Evolutionary conservation across 2,797 vertebrate species (phyloP).

Genomic region (Ptychadena robeensis): DNA sequence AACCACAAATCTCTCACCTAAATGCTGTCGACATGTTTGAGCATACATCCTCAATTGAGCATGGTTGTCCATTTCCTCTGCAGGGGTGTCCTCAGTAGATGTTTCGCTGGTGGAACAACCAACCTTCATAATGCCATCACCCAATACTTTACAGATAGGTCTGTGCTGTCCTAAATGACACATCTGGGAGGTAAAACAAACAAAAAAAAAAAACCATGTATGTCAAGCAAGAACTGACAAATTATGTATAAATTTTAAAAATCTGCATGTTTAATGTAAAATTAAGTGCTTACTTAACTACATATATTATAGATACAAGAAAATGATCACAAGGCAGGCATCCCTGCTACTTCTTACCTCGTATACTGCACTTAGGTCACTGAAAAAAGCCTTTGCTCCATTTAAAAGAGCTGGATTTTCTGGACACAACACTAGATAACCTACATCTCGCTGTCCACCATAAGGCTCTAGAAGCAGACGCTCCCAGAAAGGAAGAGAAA

Average conservation of each 20-base stretch:
- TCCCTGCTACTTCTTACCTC: conserved; percentile 78
- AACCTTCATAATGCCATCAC: conserved; percentile 89
- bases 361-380: conserved; percentile 95
- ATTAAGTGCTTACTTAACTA: neutral
- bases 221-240: neutral
- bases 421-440: conserved; percentile 94
- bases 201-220: too few relatives aligned
- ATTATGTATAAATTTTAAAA: too few relatives aligned
- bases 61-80: conserved; percentile 91
- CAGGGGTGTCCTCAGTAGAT: conserved; percentile 84
- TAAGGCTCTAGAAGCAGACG: conserved; percentile 94
- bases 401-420: conserved; percentile 90
- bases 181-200: conserved; percentile 78
- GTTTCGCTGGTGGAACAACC: conserved; percentile 83
- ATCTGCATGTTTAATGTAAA: too few relatives aligned
- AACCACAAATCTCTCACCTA: too few relatives aligned
- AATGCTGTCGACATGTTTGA: conserved; percentile 89
- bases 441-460: conserved; percentile 91
- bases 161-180: conserved; percentile 97
- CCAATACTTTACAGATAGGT: conserved; percentile 90
- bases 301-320: neutral
- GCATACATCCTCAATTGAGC: conserved; percentile 92
- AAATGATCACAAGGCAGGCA: neutral
- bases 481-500: conserved; percentile 97
- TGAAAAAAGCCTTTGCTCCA: conserved; percentile 91